phyloP scores from a whole-genome alignment of 2,113 vertebrate genomes.

The Poeciliopsis retropinna region DNA sequence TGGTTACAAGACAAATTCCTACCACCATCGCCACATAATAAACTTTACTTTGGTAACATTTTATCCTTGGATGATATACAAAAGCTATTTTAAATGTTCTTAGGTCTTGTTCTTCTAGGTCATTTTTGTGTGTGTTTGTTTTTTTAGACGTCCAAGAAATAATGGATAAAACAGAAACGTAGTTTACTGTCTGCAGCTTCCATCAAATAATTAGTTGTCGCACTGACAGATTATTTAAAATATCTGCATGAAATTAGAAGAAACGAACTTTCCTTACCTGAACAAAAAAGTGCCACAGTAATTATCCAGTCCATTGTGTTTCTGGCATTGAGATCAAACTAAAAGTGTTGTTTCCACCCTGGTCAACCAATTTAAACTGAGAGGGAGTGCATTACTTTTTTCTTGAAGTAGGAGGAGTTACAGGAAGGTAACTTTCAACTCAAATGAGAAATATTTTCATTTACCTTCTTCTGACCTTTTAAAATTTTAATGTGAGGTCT shows the following conservation, averaged over 20 bases:
- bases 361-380: background rate
- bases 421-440: background rate
- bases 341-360: background rate
- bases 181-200: background rate
- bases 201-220: background rate
- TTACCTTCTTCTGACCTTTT: background rate
- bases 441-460: background rate
- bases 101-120: background rate
- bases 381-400: background rate
- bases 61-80: background rate
- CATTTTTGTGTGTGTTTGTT: background rate
- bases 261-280: conserved; percentile 55
- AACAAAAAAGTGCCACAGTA: conserved; percentile 20
- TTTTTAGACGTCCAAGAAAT: background rate
- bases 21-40: too few species aligned
- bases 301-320: conserved; percentile 54
- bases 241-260: background rate
- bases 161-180: background rate
- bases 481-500: background rate
- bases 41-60: too few species aligned
- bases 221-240: background rate
- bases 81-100: too few species aligned
- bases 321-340: conserved; percentile 11
- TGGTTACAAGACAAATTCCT: too few species aligned
- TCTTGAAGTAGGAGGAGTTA: conserved; percentile 24